Percentiles rank a stretch among this genome's conserved stretches.
Conservation (phyloP, 2,797 vertebrate species). For the Mormyrops attenuatus region DNA sequence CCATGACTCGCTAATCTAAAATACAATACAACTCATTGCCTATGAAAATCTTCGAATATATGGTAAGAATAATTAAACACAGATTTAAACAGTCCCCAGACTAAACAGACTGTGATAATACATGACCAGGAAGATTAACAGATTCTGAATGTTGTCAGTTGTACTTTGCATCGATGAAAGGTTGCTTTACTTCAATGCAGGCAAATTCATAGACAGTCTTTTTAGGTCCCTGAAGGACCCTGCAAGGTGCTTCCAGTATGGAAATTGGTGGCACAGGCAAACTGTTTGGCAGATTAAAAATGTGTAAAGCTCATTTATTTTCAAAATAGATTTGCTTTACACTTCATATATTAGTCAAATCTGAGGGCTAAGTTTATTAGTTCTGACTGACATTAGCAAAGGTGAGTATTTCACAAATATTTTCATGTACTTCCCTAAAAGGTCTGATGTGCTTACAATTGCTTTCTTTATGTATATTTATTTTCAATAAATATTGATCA, state of each 20-base stretch:
- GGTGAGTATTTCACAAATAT: not conserved
- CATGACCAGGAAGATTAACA: not conserved
- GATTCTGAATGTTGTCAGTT: not conserved
- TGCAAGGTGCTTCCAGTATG: not conserved
- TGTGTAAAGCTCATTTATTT: not conserved
- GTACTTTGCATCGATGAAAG: not conserved
- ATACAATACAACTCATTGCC: not conserved
- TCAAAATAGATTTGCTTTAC: not conserved
- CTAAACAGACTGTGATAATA: not conserved
- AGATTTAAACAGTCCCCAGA: conserved; percentile 16
- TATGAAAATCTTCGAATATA: not conserved
- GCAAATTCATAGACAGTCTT: conserved; percentile 16
- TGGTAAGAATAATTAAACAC: not conserved
- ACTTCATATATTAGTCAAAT: not conserved
- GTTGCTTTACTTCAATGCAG: not conserved
- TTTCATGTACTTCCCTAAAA: not conserved
- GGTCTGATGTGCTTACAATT: not conserved
- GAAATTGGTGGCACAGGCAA: not conserved
- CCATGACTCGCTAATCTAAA: not conserved
- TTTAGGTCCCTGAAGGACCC: not conserved
- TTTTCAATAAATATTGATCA: conserved; percentile 20
- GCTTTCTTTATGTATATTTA: not conserved
- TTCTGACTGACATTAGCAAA: not conserved
- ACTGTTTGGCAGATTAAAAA: not conserved
- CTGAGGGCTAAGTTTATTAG: not conserved